Evolutionary conservation across 1,140 invertebrate species (phyloP).

Genomic region (Phenacoccus solenopsis): DNA sequence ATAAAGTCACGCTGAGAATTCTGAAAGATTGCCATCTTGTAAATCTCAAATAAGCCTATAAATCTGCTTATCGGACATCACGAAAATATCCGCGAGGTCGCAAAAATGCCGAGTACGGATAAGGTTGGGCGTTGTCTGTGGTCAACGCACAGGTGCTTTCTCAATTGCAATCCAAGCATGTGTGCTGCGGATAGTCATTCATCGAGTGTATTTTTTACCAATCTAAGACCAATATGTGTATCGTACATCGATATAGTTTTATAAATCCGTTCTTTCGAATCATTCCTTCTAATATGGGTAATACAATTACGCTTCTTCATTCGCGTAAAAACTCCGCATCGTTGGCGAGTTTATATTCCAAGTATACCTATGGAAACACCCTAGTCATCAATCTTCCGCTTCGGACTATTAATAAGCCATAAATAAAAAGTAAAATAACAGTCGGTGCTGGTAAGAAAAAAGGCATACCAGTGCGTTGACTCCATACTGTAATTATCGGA

Average conservation of each 20-base stretch:
- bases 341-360: too few relatives aligned
- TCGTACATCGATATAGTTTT: too few relatives aligned
- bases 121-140: neutral
- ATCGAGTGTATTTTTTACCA: too few relatives aligned
- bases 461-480: neutral
- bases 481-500: neutral
- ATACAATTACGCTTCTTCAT: too few relatives aligned
- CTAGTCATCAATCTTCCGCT: too few relatives aligned
- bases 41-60: neutral
- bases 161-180: neutral
- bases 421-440: neutral
- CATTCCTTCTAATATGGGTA: too few relatives aligned
- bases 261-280: too few relatives aligned
- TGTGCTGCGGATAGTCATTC: too few relatives aligned
- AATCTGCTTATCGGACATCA: constrained; percentile 5
- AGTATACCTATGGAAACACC: too few relatives aligned
- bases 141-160: neutral
- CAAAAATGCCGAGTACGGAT: neutral
- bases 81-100: constrained; percentile 8
- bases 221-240: too few relatives aligned
- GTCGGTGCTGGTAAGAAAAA: neutral
- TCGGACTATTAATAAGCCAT: too few relatives aligned
- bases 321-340: too few relatives aligned
- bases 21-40: neutral
- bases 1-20: constrained; percentile 7